Percentiles rank a stretch among this genome's conserved stretches.
phyloP scores from a whole-genome alignment of 2,113 vertebrate species.

The Misgurnus mizolepis region DNA sequence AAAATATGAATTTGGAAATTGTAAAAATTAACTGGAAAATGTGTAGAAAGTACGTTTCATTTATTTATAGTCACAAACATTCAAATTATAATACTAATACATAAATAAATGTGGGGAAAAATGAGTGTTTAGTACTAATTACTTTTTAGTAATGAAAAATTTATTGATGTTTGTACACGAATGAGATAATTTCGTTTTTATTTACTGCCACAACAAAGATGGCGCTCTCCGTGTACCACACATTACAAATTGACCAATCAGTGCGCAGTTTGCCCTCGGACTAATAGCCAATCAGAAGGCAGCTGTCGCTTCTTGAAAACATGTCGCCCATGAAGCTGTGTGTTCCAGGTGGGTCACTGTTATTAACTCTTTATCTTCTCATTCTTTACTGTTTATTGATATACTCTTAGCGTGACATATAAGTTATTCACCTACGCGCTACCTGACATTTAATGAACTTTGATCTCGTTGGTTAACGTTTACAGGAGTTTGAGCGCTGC shows the following conservation, averaged over 20 bases:
- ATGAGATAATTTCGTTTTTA: too few relatives aligned
- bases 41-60: too few relatives aligned
- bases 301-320: slow-evolving; percentile 65
- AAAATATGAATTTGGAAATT: too few relatives aligned
- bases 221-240: slow-evolving; percentile 25
- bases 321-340: slow-evolving; percentile 81
- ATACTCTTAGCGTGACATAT: not conserved
- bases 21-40: too few relatives aligned
- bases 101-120: too few relatives aligned
- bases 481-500: not conserved
- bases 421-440: not conserved
- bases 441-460: not conserved
- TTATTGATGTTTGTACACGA: too few relatives aligned
- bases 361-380: not conserved
- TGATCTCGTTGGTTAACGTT: not conserved
- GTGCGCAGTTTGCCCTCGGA: not conserved
- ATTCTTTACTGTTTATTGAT: not conserved
- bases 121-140: too few relatives aligned
- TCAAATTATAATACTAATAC: too few relatives aligned
- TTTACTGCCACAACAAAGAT: slow-evolving; percentile 65
- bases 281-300: slow-evolving; percentile 60
- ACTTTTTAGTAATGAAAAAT: too few relatives aligned
- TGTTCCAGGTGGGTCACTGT: slow-evolving; percentile 74
- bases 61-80: too few relatives aligned
- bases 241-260: slow-evolving; percentile 61